Conservation (phyloP, 1,140 invertebrate genomes). For the Thaumatotibia leucotreta region DNA sequence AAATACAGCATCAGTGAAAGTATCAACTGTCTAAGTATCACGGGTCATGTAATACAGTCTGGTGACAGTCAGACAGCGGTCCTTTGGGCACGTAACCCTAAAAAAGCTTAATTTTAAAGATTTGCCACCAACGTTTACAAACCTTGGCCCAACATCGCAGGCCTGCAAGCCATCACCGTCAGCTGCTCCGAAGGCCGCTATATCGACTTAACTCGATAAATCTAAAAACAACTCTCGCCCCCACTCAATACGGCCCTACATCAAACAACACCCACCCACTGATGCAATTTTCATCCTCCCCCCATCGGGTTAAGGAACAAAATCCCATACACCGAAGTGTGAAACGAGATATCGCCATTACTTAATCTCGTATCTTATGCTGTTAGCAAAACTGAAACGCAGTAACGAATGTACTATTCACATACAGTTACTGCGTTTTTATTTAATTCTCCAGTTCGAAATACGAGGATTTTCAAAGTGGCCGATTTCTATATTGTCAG, state of each 20-base stretch:
- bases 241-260: neutral
- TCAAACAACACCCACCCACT: neutral
- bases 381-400: no score
- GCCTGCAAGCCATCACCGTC: slow-evolving; percentile 23
- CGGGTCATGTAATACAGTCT: no score
- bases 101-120: neutral
- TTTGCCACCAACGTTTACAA: neutral
- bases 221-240: neutral
- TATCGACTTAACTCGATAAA: slow-evolving; percentile 4
- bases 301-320: neutral
- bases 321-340: neutral
- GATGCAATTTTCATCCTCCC: neutral
- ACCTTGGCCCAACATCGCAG: slow-evolving; percentile 10
- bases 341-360: neutral
- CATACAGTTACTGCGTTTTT: no score
- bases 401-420: no score
- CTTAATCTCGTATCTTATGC: no score
- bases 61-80: no score
- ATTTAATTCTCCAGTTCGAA: no score
- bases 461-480: no score
- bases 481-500: neutral
- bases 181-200: slow-evolving; percentile 18
- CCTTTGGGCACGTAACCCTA: no score
- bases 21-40: no score
- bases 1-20: no score